These are phyloP conservation scores for Trochalopteron elliotii DNA, from an alignment of 2,113 vertebrate species.

Conservation along the genomic window DNA sequence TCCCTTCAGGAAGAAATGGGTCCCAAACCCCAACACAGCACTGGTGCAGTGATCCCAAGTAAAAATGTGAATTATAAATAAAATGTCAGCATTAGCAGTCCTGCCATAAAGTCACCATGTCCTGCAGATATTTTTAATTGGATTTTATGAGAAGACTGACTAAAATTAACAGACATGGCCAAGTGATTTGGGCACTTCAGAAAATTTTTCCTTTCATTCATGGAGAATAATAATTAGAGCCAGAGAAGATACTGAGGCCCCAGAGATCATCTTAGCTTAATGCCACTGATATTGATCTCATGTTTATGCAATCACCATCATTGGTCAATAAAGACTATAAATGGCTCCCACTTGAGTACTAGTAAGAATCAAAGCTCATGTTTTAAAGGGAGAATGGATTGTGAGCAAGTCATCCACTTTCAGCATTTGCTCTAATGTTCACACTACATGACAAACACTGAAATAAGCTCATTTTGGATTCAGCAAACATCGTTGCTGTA, in stretches of 20 bases:
- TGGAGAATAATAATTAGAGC: not conserved
- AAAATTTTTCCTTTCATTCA: not conserved
- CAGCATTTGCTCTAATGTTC: not conserved
- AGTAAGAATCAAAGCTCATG: not conserved
- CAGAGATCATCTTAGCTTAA: not conserved
- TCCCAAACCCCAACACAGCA: not conserved
- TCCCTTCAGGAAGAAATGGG: not conserved
- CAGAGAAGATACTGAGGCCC: not conserved
- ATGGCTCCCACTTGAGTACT: not conserved
- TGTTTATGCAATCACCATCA: not conserved
- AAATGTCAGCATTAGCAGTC: not conserved
- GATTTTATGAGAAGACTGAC: not conserved
- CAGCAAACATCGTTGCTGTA: not conserved
- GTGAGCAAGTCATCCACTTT: not conserved
- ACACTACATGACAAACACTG: not conserved
- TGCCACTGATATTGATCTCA: not conserved
- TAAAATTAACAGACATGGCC: not conserved
- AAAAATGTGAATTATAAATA: not conserved
- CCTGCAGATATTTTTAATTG: not conserved
- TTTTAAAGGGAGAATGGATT: conserved; percentile 12
- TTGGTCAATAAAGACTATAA: not conserved
- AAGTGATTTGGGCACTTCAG: not conserved
- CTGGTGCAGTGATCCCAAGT: not conserved
- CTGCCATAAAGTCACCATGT: not conserved
- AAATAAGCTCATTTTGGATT: not conserved